Conservation (phyloP, 1,140 invertebrate genomes). For the Drosophila kurseongensis region DNA sequence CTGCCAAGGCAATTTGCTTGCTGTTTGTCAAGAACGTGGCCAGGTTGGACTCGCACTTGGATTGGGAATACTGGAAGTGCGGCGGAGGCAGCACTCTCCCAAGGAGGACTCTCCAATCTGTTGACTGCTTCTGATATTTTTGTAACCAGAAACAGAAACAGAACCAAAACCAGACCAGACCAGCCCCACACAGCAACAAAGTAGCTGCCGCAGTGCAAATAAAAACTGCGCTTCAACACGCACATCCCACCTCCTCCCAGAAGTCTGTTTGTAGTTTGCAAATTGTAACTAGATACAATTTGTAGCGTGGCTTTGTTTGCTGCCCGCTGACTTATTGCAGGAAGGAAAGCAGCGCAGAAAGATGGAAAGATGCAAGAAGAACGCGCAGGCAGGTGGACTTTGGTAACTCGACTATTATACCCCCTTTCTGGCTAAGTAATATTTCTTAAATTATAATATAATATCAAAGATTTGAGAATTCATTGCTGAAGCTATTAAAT, state of each 20-base stretch:
- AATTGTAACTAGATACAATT: slow-evolving; percentile 84
- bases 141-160: slow-evolving; percentile 37
- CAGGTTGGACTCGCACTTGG: neutral
- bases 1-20: slow-evolving; percentile 76
- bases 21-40: slow-evolving; percentile 60
- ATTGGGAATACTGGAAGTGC: neutral
- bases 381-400: neutral
- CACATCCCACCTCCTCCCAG: slow-evolving; percentile 33
- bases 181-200: slow-evolving; percentile 27
- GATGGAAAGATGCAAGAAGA: slow-evolving; percentile 45
- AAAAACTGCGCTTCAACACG: slow-evolving; percentile 81
- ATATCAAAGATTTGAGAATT: too few relatives aligned
- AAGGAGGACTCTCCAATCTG: slow-evolving; percentile 36
- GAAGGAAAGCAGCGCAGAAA: slow-evolving; percentile 61
- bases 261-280: slow-evolving; percentile 79
- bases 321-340: slow-evolving; percentile 78
- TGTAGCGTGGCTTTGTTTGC: slow-evolving; percentile 80
- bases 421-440: neutral
- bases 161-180: slow-evolving; percentile 6
- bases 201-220: slow-evolving; percentile 52
- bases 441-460: too few relatives aligned
- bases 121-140: slow-evolving; percentile 30
- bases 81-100: slow-evolving; percentile 43
- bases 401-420: rapidly evolving
- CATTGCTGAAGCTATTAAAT: too few relatives aligned